A percentile compares a stretch with the other conserved stretches of the same genome.
Evolutionary conservation across 2,888 invertebrate genomes (phyloP).

Genomic region (Ophion obscuratus): DNA sequence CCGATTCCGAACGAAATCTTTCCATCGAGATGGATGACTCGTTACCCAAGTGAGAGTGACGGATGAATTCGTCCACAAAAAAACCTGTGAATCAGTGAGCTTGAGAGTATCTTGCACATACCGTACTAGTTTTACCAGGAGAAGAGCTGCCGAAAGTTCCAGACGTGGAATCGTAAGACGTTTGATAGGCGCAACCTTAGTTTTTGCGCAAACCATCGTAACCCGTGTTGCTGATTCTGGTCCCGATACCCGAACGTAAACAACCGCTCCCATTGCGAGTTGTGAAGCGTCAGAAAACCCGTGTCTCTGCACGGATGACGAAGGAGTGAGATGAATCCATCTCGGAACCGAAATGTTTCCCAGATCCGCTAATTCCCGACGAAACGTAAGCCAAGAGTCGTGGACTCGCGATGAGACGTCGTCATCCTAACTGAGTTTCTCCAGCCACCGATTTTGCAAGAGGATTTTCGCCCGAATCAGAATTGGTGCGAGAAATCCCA

Average conservation of each 20-base stretch:
- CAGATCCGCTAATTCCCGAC: too few relatives aligned
- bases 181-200: too few relatives aligned
- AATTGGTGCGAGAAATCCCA: not conserved
- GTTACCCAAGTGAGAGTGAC: not conserved
- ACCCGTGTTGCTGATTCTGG: too few relatives aligned
- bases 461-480: not conserved
- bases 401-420: not conserved
- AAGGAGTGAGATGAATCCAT: not conserved
- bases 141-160: too few relatives aligned
- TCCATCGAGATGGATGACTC: not conserved
- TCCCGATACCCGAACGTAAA: too few relatives aligned
- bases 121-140: too few relatives aligned
- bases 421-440: not conserved
- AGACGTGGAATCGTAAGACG: too few relatives aligned
- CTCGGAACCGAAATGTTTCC: too few relatives aligned
- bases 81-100: not conserved
- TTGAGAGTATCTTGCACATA: too few relatives aligned
- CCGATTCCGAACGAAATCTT: too few relatives aligned
- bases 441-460: not conserved
- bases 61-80: not conserved
- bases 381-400: not conserved
- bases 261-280: not conserved
- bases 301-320: not conserved
- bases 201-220: too few relatives aligned
- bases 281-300: constrained; percentile 2